Conservation (phyloP, 2,797 vertebrate genomes). For the Antrozous pallidus region DNA sequence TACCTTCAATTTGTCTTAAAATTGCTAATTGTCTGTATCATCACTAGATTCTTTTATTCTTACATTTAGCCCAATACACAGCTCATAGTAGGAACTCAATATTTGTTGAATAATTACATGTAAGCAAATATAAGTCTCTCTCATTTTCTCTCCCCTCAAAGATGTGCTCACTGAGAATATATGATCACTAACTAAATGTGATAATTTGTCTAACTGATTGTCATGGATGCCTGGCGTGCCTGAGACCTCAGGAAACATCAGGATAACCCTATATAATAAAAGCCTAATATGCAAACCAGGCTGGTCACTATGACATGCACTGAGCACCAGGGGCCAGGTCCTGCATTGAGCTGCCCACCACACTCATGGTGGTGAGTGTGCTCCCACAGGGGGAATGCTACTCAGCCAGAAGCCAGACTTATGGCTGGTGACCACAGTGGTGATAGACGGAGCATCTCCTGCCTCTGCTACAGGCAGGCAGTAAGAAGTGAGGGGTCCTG, state of each 20-base stretch:
- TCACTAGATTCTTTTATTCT: not conserved
- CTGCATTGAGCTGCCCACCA: too few species aligned
- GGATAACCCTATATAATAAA: not conserved
- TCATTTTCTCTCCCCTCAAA: not conserved
- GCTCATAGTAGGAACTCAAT: not conserved
- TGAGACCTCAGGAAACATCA: not conserved
- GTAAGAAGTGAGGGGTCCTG: too few species aligned
- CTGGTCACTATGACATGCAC: too few species aligned
- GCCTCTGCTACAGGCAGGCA: too few species aligned
- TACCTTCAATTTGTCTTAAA: not conserved
- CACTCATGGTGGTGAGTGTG: too few species aligned
- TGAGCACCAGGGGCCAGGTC: too few species aligned
- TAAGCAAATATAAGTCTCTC: constrained; percentile 2
- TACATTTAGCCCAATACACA: not conserved
- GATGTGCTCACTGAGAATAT: not conserved
- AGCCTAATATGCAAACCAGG: too few species aligned
- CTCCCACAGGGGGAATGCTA: too few species aligned
- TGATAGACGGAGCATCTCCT: too few species aligned
- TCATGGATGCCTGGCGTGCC: not conserved
- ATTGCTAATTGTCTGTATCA: not conserved
- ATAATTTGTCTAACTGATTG: not conserved
- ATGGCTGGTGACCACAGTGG: too few species aligned
- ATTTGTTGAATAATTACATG: constrained; percentile 5
- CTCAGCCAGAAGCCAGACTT: too few species aligned
- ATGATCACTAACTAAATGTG: not conserved